Evolutionary conservation across 2,797 vertebrate genomes (phyloP).

Genomic region (Poecile montanus): DNA sequence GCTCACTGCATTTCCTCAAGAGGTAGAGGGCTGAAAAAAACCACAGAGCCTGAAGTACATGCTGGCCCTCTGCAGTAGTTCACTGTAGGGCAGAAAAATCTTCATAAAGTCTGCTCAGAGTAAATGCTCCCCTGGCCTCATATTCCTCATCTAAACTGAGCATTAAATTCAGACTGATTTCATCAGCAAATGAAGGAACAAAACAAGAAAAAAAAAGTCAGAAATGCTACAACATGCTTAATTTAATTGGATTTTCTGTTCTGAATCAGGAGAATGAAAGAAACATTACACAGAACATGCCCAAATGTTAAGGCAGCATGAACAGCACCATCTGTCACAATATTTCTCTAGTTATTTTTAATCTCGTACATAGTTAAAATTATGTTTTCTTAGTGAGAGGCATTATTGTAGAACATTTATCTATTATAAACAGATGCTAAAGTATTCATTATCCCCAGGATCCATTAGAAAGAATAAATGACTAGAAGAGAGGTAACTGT

Average conservation of each 20-base stretch:
- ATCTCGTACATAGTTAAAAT: conserved; percentile 67
- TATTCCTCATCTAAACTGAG: conserved; percentile 2
- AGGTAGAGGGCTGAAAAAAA: background rate
- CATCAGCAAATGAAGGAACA: conserved; percentile 10
- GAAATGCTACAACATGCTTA: conserved; percentile 40
- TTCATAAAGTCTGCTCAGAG: background rate
- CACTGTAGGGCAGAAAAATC: background rate
- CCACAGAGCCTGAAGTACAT: background rate
- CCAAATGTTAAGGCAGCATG: conserved; percentile 71
- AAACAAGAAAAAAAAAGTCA: conserved; percentile 44
- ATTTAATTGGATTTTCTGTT: conserved; percentile 70
- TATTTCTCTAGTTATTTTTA: conserved; percentile 76
- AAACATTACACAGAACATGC: conserved; percentile 62
- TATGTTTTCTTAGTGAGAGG: conserved; percentile 59
- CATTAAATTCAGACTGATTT: conserved; percentile 12
- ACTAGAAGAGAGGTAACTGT: background rate
- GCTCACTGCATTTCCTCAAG: conserved; percentile 15
- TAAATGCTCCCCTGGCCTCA: background rate
- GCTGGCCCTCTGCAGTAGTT: background rate
- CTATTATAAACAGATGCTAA: conserved; percentile 46
- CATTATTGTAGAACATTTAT: conserved; percentile 52
- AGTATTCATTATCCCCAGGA: conserved; percentile 21
- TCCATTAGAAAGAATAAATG: background rate
- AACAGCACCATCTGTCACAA: conserved; percentile 74
- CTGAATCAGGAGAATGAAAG: conserved; percentile 62